Conservation (phyloP, 2,888 invertebrate species). For the Troilus luridus region DNA sequence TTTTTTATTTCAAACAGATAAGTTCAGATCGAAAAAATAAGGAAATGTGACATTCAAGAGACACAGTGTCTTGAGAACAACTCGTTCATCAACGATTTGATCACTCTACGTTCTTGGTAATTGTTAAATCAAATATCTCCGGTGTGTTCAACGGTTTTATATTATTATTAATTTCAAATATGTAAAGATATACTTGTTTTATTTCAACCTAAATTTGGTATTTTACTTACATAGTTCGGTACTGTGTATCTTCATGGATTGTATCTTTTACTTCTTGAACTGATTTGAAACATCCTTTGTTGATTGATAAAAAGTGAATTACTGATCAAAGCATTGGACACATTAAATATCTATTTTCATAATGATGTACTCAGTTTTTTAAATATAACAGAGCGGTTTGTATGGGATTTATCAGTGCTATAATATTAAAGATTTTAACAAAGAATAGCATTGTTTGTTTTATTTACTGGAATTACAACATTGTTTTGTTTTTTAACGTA, state of each 20-base stretch:
- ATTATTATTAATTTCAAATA: neutral
- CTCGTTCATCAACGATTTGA: neutral
- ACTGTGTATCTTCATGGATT: neutral
- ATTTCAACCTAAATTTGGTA: neutral
- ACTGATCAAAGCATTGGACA: neutral
- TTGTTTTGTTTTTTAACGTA: constrained; percentile 24
- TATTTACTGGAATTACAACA: neutral
- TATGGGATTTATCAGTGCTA: neutral
- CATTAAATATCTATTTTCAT: neutral
- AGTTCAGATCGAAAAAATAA: neutral
- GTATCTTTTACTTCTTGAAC: neutral
- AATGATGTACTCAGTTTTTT: neutral
- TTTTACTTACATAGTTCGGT: neutral
- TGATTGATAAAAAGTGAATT: constrained; percentile 1
- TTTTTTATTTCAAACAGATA: neutral
- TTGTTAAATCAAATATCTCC: neutral
- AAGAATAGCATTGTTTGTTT: neutral
- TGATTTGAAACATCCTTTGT: neutral
- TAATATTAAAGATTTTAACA: neutral
- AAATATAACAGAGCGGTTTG: neutral
- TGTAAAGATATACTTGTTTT: neutral
- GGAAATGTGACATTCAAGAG: neutral
- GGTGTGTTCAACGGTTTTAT: neutral
- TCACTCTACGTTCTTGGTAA: neutral
- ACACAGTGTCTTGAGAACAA: neutral